A percentile compares a stretch with the other conserved stretches of the same genome.
Evolutionary conservation across 2,797 vertebrate genomes (phyloP).

Genomic region (Microtus californicus): DNA sequence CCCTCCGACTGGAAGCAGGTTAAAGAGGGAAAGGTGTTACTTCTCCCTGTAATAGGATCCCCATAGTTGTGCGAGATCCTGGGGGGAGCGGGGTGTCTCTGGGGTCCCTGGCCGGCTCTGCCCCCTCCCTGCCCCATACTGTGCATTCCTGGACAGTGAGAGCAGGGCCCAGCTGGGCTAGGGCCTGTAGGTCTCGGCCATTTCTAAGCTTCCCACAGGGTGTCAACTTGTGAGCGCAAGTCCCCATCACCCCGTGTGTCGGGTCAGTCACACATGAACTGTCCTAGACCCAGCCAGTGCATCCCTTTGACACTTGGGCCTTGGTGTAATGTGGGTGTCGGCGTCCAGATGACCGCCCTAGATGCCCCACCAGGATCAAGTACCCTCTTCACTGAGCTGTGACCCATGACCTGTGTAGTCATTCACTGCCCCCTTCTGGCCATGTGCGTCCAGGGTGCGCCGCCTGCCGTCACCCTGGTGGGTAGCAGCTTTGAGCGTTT

Average conservation of each 20-base stretch:
- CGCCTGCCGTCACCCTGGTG: too few relatives aligned
- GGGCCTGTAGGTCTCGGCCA: background rate
- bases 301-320: background rate
- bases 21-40: background rate
- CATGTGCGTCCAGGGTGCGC: too few relatives aligned
- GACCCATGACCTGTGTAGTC: background rate
- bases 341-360: background rate
- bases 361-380: background rate
- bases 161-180: background rate
- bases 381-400: background rate
- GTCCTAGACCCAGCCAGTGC: background rate
- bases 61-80: background rate
- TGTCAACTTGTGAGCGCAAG: background rate
- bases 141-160: background rate
- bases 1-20: background rate
- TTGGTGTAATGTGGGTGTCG: background rate
- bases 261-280: background rate
- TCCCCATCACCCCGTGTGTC: background rate
- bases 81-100: background rate
- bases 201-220: background rate
- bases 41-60: background rate
- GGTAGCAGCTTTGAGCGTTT: too few relatives aligned
- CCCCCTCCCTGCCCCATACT: too few relatives aligned
- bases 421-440: background rate
- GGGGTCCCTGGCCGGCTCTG: background rate